Conservation (phyloP, 1,140 invertebrate genomes). For the Zaprionus lachaisei region DNA sequence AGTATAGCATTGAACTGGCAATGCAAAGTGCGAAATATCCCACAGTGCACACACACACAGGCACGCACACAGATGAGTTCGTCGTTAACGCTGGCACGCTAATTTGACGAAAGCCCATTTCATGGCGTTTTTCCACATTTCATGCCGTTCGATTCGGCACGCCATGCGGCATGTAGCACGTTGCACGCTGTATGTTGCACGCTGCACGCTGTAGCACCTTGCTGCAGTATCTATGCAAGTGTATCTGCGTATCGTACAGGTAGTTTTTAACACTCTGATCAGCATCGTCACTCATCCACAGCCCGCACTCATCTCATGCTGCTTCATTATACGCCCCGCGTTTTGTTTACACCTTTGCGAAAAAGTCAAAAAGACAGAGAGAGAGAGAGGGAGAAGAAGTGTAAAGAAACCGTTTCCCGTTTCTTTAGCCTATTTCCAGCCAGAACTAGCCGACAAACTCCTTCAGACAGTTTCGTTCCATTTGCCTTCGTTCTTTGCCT, state of each 20-base stretch:
- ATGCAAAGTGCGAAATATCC: slow-evolving; percentile 77
- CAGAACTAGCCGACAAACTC: slow-evolving; percentile 12
- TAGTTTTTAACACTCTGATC: slow-evolving; percentile 72
- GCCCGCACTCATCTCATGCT: slow-evolving; percentile 34
- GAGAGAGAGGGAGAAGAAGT: slow-evolving; percentile 35
- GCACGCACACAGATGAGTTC: slow-evolving; percentile 30
- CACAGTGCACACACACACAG: slow-evolving; percentile 58
- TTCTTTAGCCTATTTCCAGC: slow-evolving; percentile 39
- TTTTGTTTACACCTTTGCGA: slow-evolving; percentile 76
- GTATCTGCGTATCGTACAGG: slow-evolving; percentile 57
- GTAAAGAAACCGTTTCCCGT: slow-evolving; percentile 49
- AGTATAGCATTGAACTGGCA: slow-evolving; percentile 49
- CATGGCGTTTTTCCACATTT: slow-evolving; percentile 79
- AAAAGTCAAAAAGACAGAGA: slow-evolving; percentile 51
- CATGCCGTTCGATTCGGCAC: slow-evolving; percentile 55
- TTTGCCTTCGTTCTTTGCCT: slow-evolving; percentile 3
- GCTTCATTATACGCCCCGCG: slow-evolving; percentile 35
- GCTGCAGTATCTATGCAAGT: slow-evolving; percentile 22
- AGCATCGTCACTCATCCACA: slow-evolving; percentile 33
- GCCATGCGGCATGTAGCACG: slow-evolving; percentile 36
- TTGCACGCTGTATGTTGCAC: slow-evolving; percentile 12
- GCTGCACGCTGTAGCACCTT: slow-evolving; percentile 24
- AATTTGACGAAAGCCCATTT: slow-evolving; percentile 82
- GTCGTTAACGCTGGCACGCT: slow-evolving; percentile 79
- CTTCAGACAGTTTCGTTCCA: background rate